phyloP scores from a whole-genome alignment of 2,113 vertebrate genomes.

The Otocyon megalotis region DNA sequence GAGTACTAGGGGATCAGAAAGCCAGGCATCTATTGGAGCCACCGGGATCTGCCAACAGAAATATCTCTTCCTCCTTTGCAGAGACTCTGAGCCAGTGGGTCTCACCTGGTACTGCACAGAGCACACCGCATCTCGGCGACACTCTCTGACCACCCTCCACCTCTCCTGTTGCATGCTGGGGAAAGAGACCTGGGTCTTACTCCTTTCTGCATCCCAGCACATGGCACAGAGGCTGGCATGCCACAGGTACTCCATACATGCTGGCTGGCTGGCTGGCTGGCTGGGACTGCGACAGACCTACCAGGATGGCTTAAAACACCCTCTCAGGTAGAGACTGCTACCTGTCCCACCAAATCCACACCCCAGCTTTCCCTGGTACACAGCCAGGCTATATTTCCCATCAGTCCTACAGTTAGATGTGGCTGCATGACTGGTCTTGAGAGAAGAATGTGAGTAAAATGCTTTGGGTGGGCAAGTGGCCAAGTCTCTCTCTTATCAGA shows the following conservation, averaged over 20 bases:
- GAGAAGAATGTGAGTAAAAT: not conserved
- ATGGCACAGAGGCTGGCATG: not conserved
- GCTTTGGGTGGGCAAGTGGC: not conserved
- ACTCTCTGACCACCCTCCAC: not conserved
- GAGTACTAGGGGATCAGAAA: not conserved
- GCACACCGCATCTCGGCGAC: not conserved
- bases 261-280: not conserved
- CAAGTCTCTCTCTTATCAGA: not conserved
- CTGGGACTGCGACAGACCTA: not conserved
- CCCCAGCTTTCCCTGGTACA: too few species aligned
- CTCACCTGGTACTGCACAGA: rapidly evolving
- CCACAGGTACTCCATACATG: not conserved
- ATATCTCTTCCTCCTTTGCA: not conserved
- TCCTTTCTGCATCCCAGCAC: not conserved
- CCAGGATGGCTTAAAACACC: not conserved
- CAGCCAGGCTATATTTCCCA: not conserved
- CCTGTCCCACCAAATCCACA: not conserved
- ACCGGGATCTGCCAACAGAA: not conserved
- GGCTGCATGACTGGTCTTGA: not conserved
- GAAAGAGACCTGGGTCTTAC: too few species aligned
- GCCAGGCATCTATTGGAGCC: not conserved
- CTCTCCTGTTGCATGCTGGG: not conserved
- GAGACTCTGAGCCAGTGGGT: not conserved
- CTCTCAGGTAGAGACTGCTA: not conserved
- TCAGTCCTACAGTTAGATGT: not conserved